These are phyloP conservation scores for Invenusta paracnida DNA, from an alignment of 2,888 invertebrate species.

Conservation along the genomic window DNA sequence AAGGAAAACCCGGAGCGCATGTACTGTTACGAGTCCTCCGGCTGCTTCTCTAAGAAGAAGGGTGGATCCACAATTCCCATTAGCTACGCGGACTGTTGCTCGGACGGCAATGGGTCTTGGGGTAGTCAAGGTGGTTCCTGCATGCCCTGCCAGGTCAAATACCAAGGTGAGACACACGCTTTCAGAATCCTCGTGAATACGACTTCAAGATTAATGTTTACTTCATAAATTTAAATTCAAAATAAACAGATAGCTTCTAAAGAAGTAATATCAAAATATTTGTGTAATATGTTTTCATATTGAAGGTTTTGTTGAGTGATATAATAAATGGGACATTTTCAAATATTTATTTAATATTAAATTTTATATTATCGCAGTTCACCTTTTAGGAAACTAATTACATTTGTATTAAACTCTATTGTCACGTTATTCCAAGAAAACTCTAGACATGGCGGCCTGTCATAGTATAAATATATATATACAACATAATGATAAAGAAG, in stretches of 20 bases:
- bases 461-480: too few species aligned
- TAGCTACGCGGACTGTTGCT: conserved; percentile 32
- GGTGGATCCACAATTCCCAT: neutral
- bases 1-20: neutral
- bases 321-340: neutral
- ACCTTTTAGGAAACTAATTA: too few species aligned
- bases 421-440: too few species aligned
- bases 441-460: too few species aligned
- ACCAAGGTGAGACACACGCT: neutral
- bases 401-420: too few species aligned
- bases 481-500: too few species aligned
- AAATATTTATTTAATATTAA: too few species aligned
- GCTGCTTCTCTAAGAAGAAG: conserved; percentile 33
- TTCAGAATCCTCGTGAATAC: neutral
- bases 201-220: neutral
- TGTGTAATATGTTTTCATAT: neutral
- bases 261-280: too few species aligned
- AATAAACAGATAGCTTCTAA: neutral
- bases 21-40: conserved; percentile 27
- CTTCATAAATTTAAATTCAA: neutral
- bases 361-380: too few species aligned
- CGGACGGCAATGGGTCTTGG: conserved; percentile 33
- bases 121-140: conserved; percentile 33
- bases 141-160: conserved; percentile 30
- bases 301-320: neutral